Percentiles rank a stretch among this genome's conserved stretches.
phyloP scores from a whole-genome alignment of 2,888 invertebrate species.

The Nemotelus pantherinus region DNA sequence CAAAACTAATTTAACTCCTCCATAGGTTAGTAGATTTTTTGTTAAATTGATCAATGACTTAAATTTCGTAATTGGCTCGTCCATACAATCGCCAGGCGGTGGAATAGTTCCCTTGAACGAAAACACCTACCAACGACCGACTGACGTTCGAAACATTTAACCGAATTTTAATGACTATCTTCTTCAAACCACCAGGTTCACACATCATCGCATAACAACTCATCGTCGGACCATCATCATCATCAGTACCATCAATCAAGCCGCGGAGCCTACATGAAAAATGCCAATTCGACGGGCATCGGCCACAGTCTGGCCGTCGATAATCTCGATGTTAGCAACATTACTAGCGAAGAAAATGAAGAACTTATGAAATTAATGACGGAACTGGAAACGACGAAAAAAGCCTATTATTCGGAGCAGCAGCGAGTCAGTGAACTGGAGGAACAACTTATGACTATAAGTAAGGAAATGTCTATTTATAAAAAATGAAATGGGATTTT shows the following conservation, averaged over 20 bases:
- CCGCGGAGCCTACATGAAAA: constrained; percentile 49
- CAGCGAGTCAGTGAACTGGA: constrained; percentile 78
- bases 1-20: too few species aligned
- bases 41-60: too few species aligned
- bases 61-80: too few species aligned
- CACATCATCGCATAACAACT: constrained; percentile 53
- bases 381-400: constrained; percentile 76
- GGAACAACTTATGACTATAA: constrained; percentile 75
- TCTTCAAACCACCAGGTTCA: constrained; percentile 49
- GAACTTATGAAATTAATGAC: constrained; percentile 70
- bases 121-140: too few species aligned
- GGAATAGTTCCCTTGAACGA: too few species aligned
- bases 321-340: constrained; percentile 51
- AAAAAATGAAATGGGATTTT: not conserved
- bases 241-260: constrained; percentile 50
- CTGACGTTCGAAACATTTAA: not conserved
- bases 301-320: constrained; percentile 54
- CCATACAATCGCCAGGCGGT: too few species aligned
- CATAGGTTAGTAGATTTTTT: too few species aligned
- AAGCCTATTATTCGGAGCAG: constrained; percentile 76
- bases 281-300: constrained; percentile 60
- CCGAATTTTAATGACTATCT: not conserved
- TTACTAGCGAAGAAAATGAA: constrained; percentile 60
- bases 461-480: constrained; percentile 53
- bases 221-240: constrained; percentile 55